phyloP scores from a whole-genome alignment of 2,797 vertebrate species.

The Sebastes oblongus region DNA sequence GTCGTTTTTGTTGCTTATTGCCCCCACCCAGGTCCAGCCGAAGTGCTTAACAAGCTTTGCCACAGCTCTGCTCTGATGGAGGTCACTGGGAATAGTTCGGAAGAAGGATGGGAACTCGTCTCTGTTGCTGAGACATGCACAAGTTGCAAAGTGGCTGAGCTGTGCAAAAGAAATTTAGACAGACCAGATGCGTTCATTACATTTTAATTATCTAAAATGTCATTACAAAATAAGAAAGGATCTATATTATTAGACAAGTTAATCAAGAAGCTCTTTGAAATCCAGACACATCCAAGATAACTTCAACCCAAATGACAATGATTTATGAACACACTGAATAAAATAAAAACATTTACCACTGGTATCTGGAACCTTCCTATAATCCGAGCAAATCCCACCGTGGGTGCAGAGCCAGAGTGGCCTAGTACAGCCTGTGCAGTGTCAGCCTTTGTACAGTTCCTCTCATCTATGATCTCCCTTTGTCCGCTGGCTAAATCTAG shows the following conservation, averaged over 20 bases:
- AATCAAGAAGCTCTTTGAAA: background rate
- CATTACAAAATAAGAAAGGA: background rate
- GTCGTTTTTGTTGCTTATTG: constrained; percentile 64
- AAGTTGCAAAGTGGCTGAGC: constrained; percentile 80
- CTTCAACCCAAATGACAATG: background rate
- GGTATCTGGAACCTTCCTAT: constrained; percentile 72
- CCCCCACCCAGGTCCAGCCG: constrained; percentile 78
- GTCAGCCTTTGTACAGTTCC: constrained; percentile 48
- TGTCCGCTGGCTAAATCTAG: constrained; percentile 60
- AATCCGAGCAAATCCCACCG: constrained; percentile 68
- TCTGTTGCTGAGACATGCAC: constrained; percentile 76
- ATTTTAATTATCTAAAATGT: background rate
- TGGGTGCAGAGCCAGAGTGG: constrained; percentile 74
- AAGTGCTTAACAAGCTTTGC: constrained; percentile 72
- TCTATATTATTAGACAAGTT: background rate
- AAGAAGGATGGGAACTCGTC: constrained; percentile 77
- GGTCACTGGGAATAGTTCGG: constrained; percentile 77
- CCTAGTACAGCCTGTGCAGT: constrained; percentile 68
- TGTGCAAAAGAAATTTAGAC: background rate
- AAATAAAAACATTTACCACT: constrained; percentile 61
- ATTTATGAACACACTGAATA: background rate
- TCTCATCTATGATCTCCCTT: constrained; percentile 32
- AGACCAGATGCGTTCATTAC: background rate
- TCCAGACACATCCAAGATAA: background rate
- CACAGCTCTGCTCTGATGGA: constrained; percentile 74